phyloP scores from a whole-genome alignment of 2,888 invertebrate genomes.

The Drosophila nr. fundita region DNA sequence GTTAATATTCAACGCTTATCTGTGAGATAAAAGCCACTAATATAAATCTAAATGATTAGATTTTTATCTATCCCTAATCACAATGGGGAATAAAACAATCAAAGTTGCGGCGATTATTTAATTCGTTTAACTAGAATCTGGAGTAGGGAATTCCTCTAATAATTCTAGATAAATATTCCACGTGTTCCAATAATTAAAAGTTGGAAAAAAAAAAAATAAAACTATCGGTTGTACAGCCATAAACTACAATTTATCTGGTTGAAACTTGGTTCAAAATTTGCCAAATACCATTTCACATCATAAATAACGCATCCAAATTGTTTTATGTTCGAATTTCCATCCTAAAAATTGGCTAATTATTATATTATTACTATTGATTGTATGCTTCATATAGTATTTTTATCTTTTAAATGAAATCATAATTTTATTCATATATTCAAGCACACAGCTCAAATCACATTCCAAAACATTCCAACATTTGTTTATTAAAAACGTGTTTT shows the following conservation, averaged over 20 bases:
- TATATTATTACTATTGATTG: neutral
- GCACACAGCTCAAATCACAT: neutral
- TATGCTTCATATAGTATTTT: neutral
- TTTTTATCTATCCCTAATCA: neutral
- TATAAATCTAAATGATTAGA: conserved; percentile 18
- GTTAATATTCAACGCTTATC: conserved; percentile 32
- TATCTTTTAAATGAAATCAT: neutral
- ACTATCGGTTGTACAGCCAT: neutral
- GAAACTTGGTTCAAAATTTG: neutral
- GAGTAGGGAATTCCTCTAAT: neutral
- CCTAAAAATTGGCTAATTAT: neutral
- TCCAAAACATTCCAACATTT: conserved; percentile 12
- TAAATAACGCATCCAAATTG: neutral
- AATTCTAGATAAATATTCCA: neutral
- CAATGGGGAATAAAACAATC: conserved; percentile 6
- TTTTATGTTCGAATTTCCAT: neutral
- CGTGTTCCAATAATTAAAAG: neutral
- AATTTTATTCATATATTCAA: conserved; percentile 4
- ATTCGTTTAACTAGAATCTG: neutral
- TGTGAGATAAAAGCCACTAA: conserved; percentile 8
- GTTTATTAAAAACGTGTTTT: conserved; percentile 14
- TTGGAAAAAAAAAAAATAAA: neutral
- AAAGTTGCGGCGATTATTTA: conserved; percentile 5
- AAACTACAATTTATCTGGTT: neutral
- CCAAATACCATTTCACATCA: neutral